Conservation (phyloP, 1,140 invertebrate genomes). For the Penaeus vannamei region DNA sequence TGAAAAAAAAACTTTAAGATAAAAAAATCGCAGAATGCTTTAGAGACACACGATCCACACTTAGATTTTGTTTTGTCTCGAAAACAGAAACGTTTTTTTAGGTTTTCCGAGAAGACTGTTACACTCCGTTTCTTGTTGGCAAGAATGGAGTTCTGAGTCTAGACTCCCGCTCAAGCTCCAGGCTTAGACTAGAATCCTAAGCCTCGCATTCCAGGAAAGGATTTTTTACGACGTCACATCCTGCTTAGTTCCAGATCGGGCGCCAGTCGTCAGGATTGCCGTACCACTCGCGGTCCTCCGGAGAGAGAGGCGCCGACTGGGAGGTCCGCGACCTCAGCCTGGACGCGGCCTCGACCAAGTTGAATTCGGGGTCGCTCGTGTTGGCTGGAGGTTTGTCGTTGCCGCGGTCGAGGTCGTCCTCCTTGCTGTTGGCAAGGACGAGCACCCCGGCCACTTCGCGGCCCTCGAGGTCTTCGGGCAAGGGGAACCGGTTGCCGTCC, state of each 20-base stretch:
- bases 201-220: not conserved
- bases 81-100: too few relatives aligned
- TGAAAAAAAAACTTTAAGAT: too few relatives aligned
- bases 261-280: slow-evolving; percentile 57
- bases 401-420: not conserved
- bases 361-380: not conserved
- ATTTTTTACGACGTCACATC: not conserved
- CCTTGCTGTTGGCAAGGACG: slow-evolving; percentile 35
- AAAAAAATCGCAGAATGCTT: too few relatives aligned
- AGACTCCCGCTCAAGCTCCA: too few relatives aligned
- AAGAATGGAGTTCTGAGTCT: too few relatives aligned
- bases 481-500: slow-evolving; percentile 55
- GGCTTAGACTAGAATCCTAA: not conserved
- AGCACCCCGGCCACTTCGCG: slow-evolving; percentile 63
- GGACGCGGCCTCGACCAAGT: not conserved
- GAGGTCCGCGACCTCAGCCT: not conserved
- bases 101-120: too few relatives aligned
- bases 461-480: slow-evolving; percentile 60
- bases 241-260: slow-evolving; percentile 45
- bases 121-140: too few relatives aligned
- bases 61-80: too few relatives aligned
- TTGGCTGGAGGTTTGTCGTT: slow-evolving; percentile 5
- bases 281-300: slow-evolving; percentile 45
- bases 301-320: too few relatives aligned
- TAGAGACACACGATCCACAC: too few relatives aligned